Evolutionary conservation across 2,888 invertebrate species (phyloP), one percentile per base, ranked within the genome.

Genomic region (Eledona agricola): DNA sequence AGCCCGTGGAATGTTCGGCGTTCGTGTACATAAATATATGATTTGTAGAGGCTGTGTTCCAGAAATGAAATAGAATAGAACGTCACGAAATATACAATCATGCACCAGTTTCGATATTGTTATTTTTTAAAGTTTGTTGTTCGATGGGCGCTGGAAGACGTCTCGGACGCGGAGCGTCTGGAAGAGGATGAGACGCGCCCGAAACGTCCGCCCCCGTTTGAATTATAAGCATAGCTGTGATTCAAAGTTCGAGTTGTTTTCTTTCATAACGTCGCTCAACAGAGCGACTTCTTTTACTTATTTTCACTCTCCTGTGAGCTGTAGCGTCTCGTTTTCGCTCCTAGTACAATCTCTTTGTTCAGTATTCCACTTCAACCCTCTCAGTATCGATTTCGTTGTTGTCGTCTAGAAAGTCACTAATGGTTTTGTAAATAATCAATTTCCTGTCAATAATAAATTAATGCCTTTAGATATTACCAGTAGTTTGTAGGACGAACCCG

Each of bases 181-280:
- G 17, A 28, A 26, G 4, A 20, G 26, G 11, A 20, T 31, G 35
- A 2, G 10, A 19, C 28, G 34, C 4, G 37, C 22, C 47, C 47
- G 29, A 47, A 9, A 47, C 32, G 37, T 37, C 29, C 34, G 34
- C 15, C 6, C 22, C 29, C 35, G 22, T 50, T 49, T 55, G 58
- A 58, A 52, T 56, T 53, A 51, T 51, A 59, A 59, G 59, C 59
- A 52, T 59, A 59, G 53, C 59, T 59, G 59, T 59, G 59, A 59
- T 59, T 59, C 43, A 28, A 50, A 51, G 40, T 43, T 43, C 43
- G 43, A 43, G 49, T 46, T 49, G 49, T 49, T 50, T 40, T 32
- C 28, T 32, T 38, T 45, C 20, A 22, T n/a, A 12, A 37, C 12
- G 28, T 37, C 19, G 29, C 28, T 42, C 29, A 42, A 42, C 20